A percentile compares a stretch with the other conserved stretches of the same genome.
phyloP scores from a whole-genome alignment of 2,888 invertebrate species.

The Diogma glabrata region DNA sequence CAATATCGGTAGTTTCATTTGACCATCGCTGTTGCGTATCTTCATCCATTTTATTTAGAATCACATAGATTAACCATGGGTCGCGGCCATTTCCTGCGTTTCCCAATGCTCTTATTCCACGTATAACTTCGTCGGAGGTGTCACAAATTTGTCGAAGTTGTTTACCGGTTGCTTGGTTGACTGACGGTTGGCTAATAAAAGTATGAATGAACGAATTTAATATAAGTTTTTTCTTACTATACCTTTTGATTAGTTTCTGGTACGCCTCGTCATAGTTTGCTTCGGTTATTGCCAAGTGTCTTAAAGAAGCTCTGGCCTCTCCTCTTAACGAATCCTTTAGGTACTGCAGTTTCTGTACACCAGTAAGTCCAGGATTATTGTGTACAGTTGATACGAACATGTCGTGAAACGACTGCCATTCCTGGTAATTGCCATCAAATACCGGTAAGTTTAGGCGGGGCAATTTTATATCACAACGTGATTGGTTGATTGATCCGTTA shows the following conservation, averaged over 20 bases:
- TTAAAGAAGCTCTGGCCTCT: not conserved
- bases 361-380: not conserved
- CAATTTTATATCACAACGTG: too few relatives aligned
- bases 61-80: not conserved
- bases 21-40: not conserved
- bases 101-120: not conserved
- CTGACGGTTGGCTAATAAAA: not conserved
- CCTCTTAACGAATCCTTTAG: too few relatives aligned
- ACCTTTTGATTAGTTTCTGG: not conserved
- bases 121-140: not conserved
- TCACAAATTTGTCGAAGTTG: not conserved
- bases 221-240: not conserved
- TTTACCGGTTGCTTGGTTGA: not conserved
- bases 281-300: not conserved
- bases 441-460: too few relatives aligned
- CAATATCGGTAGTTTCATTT: not conserved
- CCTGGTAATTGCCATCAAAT: too few relatives aligned
- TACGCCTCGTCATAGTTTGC: not conserved
- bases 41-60: not conserved
- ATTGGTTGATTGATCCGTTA: not conserved
- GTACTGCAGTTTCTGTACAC: too few relatives aligned
- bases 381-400: not conserved
- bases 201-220: not conserved
- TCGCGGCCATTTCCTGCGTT: not conserved
- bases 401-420: too few relatives aligned